phyloP scores from a whole-genome alignment of 2,113 vertebrate genomes.

The Prinia subflava region DNA sequence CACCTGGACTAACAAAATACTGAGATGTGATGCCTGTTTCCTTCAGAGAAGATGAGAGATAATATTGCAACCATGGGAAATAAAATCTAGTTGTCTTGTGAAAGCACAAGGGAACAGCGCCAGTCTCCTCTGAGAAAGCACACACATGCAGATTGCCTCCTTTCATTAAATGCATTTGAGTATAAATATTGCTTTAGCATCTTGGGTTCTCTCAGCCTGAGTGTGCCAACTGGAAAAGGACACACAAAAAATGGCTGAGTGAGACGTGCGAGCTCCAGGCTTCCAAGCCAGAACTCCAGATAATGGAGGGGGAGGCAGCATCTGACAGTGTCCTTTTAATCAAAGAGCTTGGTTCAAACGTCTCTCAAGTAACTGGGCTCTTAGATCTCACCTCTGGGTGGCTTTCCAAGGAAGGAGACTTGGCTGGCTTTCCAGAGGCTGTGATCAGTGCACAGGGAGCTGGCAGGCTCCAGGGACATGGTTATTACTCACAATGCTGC shows the following conservation, averaged over 20 bases:
- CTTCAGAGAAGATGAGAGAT: slow-evolving; percentile 21
- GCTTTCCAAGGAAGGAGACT: slow-evolving; percentile 25
- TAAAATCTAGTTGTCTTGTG: slow-evolving; percentile 14
- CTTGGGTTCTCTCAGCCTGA: slow-evolving; percentile 40
- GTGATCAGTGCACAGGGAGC: not conserved
- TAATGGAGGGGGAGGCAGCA: slow-evolving; percentile 39
- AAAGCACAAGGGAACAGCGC: slow-evolving; percentile 53
- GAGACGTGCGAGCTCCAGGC: slow-evolving; percentile 18
- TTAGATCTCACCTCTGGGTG: slow-evolving; percentile 11
- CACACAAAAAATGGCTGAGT: slow-evolving; percentile 45
- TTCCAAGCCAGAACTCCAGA: slow-evolving; percentile 9
- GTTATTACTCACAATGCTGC: not conserved
- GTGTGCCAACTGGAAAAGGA: slow-evolving; percentile 66
- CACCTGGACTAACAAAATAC: slow-evolving; percentile 8
- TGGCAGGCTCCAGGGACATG: slow-evolving; percentile 2
- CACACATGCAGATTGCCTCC: slow-evolving; percentile 64
- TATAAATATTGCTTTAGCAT: slow-evolving; percentile 68
- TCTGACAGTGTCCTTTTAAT: slow-evolving; percentile 38
- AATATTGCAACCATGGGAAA: slow-evolving; percentile 38
- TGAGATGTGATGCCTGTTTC: not conserved
- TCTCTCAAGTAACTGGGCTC: slow-evolving; percentile 16
- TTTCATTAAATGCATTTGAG: slow-evolving; percentile 58
- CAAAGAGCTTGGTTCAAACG: slow-evolving; percentile 18
- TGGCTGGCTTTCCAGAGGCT: slow-evolving; percentile 12
- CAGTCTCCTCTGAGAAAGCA: slow-evolving; percentile 51